Base-by-base conservation (phyloP, 2,888 invertebrate genomes). In the Meiosimyza platycephala region DNA sequence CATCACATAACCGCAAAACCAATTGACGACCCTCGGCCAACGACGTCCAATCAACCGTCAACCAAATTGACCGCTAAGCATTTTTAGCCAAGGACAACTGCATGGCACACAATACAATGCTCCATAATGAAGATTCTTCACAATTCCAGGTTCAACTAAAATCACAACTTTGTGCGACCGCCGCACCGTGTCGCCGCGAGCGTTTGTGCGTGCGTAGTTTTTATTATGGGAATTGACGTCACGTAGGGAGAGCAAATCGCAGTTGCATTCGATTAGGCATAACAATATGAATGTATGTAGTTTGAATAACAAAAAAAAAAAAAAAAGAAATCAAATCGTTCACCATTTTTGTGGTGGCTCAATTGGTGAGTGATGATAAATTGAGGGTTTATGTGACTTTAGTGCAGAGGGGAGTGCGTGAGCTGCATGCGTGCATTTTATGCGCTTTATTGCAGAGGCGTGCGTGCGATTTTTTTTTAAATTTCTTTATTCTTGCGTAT, bases 61-160 rank as follows among this genome's bases (percentile, higher is more conserved):
- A 65, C 59, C 67, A 57, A 64, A 48, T n/a, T 63, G 55, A 64
- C 64, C 70, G 70, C 69, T 51, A 72, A 73, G 63, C 73, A 64
- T 74, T 71, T 74, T 74, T 74, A 72, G 76, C 71, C 72, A 74
- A 76, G 75, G 72, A 76, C 78, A 77, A 78, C 75, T 78, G 78
- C 78, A 78, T 78, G 72, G 72, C 81, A 80, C 81, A 78, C 76
- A 69, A 77, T 40, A 40, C 40, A 83, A 83, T 79, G 79, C 81
- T 78, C 82, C 81, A 83, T 81, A 83, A 83, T 83, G 83, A 83
- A 79, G 80, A 78, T 81, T 79, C 77, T 77, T 78, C 77, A 74
- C 71, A 59, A 73, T 75, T 75, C 69, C 73, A 76, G 66, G 73
- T 57, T 69, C 74, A 74, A 77, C 80, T 77, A 80, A 79, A 74